Evolutionary conservation across 2,797 vertebrate genomes (phyloP).

Genomic region (Amblyopsis hoosieri): DNA sequence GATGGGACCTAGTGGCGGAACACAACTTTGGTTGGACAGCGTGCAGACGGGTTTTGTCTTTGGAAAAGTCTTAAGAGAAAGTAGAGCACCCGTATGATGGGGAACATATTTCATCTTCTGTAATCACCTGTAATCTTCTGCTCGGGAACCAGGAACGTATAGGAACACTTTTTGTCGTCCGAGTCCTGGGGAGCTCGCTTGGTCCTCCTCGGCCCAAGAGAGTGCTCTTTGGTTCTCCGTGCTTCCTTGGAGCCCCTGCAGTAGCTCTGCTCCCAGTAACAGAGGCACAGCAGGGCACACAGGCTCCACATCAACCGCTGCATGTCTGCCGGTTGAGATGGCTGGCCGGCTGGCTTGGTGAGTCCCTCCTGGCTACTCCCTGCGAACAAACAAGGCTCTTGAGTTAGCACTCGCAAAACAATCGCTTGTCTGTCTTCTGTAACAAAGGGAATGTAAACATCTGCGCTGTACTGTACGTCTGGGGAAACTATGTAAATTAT

Average conservation of each 20-base stretch:
- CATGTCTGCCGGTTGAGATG: constrained; percentile 76
- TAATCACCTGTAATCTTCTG: constrained; percentile 87
- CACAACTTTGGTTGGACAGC: constrained; percentile 6
- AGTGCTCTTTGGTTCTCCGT: constrained; percentile 55
- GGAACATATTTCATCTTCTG: constrained; percentile 1
- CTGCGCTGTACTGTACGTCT: constrained; percentile 5
- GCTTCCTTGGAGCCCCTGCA: constrained; percentile 76
- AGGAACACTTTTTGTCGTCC: constrained; percentile 88
- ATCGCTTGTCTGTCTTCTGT: constrained; percentile 17
- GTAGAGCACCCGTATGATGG: neutral
- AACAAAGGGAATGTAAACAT: constrained; percentile 27
- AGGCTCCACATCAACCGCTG: constrained; percentile 81
- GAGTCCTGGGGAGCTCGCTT: constrained; percentile 71
- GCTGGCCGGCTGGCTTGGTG: constrained; percentile 16
- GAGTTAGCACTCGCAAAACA: constrained; percentile 10
- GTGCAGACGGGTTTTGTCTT: neutral
- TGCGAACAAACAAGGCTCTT: constrained; percentile 44
- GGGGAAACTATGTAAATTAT: too few relatives aligned
- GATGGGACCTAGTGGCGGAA: constrained; percentile 84
- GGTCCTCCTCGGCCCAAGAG: constrained; percentile 46
- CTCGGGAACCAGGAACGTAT: constrained; percentile 95
- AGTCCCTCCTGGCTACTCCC: constrained; percentile 46
- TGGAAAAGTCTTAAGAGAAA: neutral
- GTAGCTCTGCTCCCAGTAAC: constrained; percentile 67
- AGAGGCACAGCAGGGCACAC: constrained; percentile 81